Conservation (phyloP, 37 sponge, comb jelly and placozoan genomes). For the Chondrosia reniformis region DNA sequence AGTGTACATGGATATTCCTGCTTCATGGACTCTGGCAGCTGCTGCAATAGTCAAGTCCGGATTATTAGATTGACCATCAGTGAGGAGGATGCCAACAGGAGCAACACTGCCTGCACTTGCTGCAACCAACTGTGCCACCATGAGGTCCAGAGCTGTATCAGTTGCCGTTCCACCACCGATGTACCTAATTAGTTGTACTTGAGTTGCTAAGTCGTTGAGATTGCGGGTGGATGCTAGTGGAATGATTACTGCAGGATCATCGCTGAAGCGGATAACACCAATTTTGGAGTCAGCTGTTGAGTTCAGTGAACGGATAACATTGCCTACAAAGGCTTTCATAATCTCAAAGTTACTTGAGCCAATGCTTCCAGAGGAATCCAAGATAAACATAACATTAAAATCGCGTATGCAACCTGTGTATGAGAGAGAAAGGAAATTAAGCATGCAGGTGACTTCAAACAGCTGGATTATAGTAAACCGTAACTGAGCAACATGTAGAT, state of each 20-base stretch:
- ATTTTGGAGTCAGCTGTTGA: not conserved
- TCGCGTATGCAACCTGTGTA: not conserved
- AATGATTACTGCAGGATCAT: not conserved
- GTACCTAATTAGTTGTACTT: not conserved
- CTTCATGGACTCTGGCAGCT: not conserved
- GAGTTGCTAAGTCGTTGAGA: not conserved
- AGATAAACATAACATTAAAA: not conserved
- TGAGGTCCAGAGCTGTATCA: not conserved
- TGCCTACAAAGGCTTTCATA: conserved; percentile 6
- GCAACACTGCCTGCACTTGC: not conserved
- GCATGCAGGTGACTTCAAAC: not conserved
- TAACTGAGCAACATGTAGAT: not conserved
- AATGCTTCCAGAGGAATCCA: conserved; percentile 17
- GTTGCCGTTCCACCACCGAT: not conserved
- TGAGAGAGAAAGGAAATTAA: not conserved
- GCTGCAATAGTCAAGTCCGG: not conserved
- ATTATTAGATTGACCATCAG: not conserved
- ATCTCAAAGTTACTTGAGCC: not conserved
- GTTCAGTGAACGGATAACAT: not conserved
- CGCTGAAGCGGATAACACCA: not conserved
- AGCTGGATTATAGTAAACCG: not conserved
- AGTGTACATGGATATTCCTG: conserved; percentile 12
- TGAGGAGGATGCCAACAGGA: conserved; percentile 1
- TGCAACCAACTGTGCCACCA: not conserved
- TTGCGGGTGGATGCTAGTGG: not conserved